Conservation (phyloP, 2,888 invertebrate genomes). For the Drosophila borealis region DNA sequence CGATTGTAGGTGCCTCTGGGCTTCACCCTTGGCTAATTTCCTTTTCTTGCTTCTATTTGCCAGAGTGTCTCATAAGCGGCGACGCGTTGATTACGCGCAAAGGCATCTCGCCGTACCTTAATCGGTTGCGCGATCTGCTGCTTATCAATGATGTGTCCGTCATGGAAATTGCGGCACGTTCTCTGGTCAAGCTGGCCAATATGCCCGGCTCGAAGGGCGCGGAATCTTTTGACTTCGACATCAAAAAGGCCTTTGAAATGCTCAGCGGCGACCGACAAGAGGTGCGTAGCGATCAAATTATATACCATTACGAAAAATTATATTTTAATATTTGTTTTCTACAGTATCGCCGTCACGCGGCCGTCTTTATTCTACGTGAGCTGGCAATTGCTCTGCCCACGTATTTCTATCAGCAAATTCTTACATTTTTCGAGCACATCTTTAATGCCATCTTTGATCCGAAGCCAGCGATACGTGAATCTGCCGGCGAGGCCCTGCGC, state of each 20-base stretch:
- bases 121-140: conserved; percentile 94
- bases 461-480: conserved; percentile 95
- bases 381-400: conserved; percentile 98
- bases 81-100: conserved; percentile 97
- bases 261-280: conserved; percentile 95
- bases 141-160: conserved; percentile 96
- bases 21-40: neutral
- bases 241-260: conserved; percentile 98
- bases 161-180: conserved; percentile 98
- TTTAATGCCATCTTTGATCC: conserved; percentile 96
- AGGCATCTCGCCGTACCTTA: conserved; percentile 95
- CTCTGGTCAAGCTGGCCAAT: conserved; percentile 96
- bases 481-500: conserved; percentile 96
- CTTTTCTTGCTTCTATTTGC: neutral
- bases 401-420: conserved; percentile 97
- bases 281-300: conserved; percentile 74
- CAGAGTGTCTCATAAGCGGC: conserved; percentile 96
- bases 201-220: conserved; percentile 97
- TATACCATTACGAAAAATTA: neutral
- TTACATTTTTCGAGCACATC: conserved; percentile 96
- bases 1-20: neutral
- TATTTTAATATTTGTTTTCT: conserved; percentile 8
- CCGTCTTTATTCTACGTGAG: conserved; percentile 96
- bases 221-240: conserved; percentile 99
- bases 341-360: conserved; percentile 94